phyloP scores from a whole-genome alignment of 2,797 vertebrate species.

The Falco novaeseelandiae region DNA sequence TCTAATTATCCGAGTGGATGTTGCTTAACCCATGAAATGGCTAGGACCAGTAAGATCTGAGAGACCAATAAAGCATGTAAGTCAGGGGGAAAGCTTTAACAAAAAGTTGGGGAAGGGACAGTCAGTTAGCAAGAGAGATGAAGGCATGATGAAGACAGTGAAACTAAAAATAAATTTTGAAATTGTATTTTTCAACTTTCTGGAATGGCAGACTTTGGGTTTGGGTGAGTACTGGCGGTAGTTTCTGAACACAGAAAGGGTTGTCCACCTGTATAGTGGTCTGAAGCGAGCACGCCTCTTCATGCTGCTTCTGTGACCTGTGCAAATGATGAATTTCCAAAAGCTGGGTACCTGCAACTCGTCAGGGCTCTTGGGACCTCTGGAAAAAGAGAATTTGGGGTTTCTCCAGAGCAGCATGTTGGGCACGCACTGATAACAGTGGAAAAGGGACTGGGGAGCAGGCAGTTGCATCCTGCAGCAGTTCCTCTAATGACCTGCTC shows the following conservation, averaged over 20 bases:
- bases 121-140: neutral
- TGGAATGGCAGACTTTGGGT: neutral
- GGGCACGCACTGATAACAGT: rapidly evolving
- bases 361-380: neutral
- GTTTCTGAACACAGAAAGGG: neutral
- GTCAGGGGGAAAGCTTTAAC: neutral
- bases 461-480: neutral
- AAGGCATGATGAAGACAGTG: neutral
- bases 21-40: neutral
- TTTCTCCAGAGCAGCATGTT: rapidly evolving
- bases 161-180: neutral
- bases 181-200: neutral
- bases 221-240: neutral
- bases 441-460: neutral
- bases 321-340: neutral
- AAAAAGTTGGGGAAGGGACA: neutral
- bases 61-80: neutral
- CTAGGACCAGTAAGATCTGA: neutral
- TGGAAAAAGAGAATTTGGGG: neutral
- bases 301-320: rapidly evolving
- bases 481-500: neutral
- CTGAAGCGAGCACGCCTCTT: neutral
- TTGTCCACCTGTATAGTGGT: neutral
- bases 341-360: neutral
- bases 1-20: neutral